Evolutionary conservation across 2,797 vertebrate genomes (phyloP).

Genomic region (Scarus forsteni): DNA sequence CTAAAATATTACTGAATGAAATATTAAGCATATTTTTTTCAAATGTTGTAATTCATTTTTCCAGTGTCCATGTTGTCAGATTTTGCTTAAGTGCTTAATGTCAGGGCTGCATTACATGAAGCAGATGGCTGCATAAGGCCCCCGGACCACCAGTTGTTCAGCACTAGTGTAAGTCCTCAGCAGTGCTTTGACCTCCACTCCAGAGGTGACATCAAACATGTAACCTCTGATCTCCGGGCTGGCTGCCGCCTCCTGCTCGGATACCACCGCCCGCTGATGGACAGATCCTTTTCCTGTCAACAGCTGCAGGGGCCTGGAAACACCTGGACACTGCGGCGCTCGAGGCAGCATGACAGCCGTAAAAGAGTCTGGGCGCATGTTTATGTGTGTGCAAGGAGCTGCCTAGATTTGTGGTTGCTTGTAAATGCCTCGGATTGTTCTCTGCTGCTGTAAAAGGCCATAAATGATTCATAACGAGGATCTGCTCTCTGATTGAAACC

Average conservation of each 20-base stretch:
- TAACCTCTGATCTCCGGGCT: constrained; percentile 49
- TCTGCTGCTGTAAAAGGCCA: constrained; percentile 47
- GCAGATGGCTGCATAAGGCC: too few species aligned
- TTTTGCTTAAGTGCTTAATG: too few species aligned
- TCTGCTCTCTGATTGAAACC: constrained; percentile 27
- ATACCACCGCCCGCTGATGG: constrained; percentile 41
- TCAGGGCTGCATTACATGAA: too few species aligned
- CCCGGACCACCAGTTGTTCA: too few species aligned
- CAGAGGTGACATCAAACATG: constrained; percentile 59
- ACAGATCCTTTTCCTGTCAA: constrained; percentile 67
- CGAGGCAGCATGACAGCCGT: constrained; percentile 41
- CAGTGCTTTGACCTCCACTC: constrained; percentile 45
- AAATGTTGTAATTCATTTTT: too few species aligned
- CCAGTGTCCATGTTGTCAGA: too few species aligned
- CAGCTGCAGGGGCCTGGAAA: constrained; percentile 67
- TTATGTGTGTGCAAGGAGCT: constrained; percentile 17
- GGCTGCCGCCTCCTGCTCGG: constrained; percentile 37
- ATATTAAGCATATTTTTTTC: too few species aligned
- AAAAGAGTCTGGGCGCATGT: constrained; percentile 26
- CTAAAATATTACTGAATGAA: too few species aligned
- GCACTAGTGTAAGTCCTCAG: constrained; percentile 15
- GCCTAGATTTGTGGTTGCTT: constrained; percentile 52
- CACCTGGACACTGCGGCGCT: constrained; percentile 67
- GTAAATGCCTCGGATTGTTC: constrained; percentile 70
- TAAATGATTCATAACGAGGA: constrained; percentile 58